Evolutionary conservation across 2,888 invertebrate genomes (phyloP), one percentile per base, ranked within the genome.

Genomic region (Tillus elongatus): DNA sequence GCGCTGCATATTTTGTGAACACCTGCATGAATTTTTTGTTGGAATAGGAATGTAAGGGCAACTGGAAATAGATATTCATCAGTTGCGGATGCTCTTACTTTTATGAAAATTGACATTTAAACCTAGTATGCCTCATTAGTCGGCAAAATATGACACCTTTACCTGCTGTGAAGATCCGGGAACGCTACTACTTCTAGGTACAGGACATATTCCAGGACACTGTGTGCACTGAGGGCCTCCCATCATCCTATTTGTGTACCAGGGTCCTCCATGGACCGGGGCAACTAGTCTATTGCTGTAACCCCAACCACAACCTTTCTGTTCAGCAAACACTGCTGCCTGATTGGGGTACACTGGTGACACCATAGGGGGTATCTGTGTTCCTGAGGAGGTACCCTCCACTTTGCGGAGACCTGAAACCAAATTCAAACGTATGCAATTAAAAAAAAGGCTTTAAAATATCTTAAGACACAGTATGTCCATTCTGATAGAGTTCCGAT

Each of bases 321-420:
- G 64, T 44, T 69, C 69, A n/a, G 67, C 65, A 47, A 63, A 71
- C 9, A 71, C 69, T 2, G 69, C 69, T 12, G 70, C 60, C 47
- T 69, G 69, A 45, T 61, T 68, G 39, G 54, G 59, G 46, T 51
- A 53, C 34, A 54, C 47, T 15, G 55, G 50, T 33, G 53, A 47
- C 13, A 51, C 47, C 15, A 49, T 40, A 14, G 57, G 51, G 37
- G 53, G 53, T 37, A 57, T 47, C 51, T 57, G 58, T 13, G 56
- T 57, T 26, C 54, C 49, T 9, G 55, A 43, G n/a, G 57, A 48
- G 36, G 46, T 51, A 9, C 54, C 56, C 28, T 64, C 66, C 34
- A 53, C 48, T 56, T 65, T 64, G 13, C 62, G 57, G 38, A 64
- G 51, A 54, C 64, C 64, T 64, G 36, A n/a, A 45, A 47, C 39